Percentiles rank a stretch among this genome's conserved stretches.
phyloP scores from a whole-genome alignment of 2,888 invertebrate genomes.

The Melipona beecheii region DNA sequence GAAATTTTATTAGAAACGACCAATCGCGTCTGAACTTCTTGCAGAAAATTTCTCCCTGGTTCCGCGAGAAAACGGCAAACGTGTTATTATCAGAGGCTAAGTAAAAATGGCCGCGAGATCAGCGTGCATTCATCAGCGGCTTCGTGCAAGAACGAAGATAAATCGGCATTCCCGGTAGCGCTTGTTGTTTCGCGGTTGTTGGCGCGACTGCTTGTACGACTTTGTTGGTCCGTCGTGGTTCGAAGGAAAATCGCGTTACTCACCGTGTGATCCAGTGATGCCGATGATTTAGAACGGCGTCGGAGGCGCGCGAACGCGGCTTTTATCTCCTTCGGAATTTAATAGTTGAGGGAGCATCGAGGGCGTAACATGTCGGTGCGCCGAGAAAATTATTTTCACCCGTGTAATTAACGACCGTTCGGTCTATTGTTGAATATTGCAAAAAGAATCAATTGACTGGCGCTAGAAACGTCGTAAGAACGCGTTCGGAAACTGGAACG shows the following conservation, averaged over 20 bases:
- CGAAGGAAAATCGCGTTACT: constrained; percentile 30
- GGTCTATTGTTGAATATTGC: constrained; percentile 35
- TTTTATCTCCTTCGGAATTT: constrained; percentile 32
- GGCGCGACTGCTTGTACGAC: neutral
- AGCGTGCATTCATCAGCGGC: neutral
- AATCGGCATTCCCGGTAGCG: constrained; percentile 14
- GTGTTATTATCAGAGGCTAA: neutral
- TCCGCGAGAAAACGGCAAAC: too few relatives aligned
- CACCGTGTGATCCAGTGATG: constrained; percentile 25
- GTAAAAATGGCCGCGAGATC: neutral
- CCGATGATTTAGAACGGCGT: constrained; percentile 35
- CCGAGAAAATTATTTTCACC: constrained; percentile 37
- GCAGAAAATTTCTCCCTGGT: too few relatives aligned
- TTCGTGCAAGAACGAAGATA: neutral
- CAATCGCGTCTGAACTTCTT: too few relatives aligned
- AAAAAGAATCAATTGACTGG: constrained; percentile 22
- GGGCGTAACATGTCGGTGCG: constrained; percentile 43
- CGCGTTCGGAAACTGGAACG: neutral
- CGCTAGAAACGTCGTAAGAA: neutral
- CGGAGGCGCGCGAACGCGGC: neutral
- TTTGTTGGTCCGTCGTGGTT: neutral
- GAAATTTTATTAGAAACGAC: too few relatives aligned
- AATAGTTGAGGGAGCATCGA: constrained; percentile 42
- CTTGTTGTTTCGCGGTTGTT: neutral
- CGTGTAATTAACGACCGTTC: constrained; percentile 31